Base-by-base conservation (phyloP, 2,888 invertebrate genomes). In the Agrotis clavis region DNA sequence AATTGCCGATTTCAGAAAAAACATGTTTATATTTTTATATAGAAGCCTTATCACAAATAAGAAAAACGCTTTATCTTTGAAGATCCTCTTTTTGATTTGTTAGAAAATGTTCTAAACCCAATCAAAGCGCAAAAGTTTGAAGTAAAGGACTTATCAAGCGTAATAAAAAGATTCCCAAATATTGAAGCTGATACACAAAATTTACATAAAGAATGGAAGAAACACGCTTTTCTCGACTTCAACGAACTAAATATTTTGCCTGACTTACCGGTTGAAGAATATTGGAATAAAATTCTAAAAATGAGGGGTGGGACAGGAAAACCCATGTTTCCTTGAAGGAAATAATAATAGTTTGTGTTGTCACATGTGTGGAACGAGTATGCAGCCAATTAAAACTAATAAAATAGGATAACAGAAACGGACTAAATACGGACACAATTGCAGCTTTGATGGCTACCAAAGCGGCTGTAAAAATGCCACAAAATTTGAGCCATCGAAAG, bases 221-320 rank as follows among this genome's bases (percentile, higher is more conserved):
- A 60, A 25, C 59, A 60, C 25, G 59, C 59, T 19, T 45, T 60
- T 19, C 59, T 60, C 5, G 51, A 67, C 35, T 19, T 19, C 56
- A 67, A 11, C 11, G 51, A 59, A 41, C 18, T 53, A 35, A 19
- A 59, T 14, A 18, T 67, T 14, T 50, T 35, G 14, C 59, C 50
- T 6, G 19, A 67, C n/a, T 11, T 67, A 18, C n/a, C 25, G 13
- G 59, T 50, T 1, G 67, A 67, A 59, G 67, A 67, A 21, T 67
- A 67, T 13, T 60, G 67, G 67, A 56, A 25, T 53, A 25, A 51
- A 53, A 61, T 67, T 11, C 16, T 53, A 54, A 53, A 53, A 53
- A 21, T 53, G 21, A 53, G 14, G 14, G 53, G 21, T 21, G 21
- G 53, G 21, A 53, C 53, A 53, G 53, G 35, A 21, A 5, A 53